Base-by-base conservation (phyloP, 2,888 invertebrate species). In the Dorcus parallelipipedus region DNA sequence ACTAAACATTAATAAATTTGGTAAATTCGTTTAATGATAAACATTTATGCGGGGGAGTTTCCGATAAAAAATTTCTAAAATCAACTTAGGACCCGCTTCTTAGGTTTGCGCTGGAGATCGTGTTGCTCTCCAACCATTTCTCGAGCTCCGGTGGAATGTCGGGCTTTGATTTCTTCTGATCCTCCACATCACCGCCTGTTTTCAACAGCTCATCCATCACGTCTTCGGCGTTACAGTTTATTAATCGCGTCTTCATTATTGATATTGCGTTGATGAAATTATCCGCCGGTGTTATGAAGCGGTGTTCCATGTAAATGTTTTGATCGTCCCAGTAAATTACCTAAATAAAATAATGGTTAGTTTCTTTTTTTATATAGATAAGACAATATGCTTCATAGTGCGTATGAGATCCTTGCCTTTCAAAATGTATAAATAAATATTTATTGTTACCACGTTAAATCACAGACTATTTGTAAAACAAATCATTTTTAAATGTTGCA, bases 301-400 rank as follows among this genome's bases (percentile, higher is more conserved):
- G 84, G 74, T 95, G 94, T 74, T 93, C 92, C 81, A 94, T 85
- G 73, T 89, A 95, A 54, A 95, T 82, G 26, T 89, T 87, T 66
- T 87, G 85, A 3, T 88, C 86, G 73, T 95, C 93, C 94, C 94
- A 95, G 73, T 90, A 92, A 54, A 91, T 83, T 52, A 94, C 84
- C 90, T 91, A 76, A 74, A 33, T 23, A 43, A 61, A 58, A 53
- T 54, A 56, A 9, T 14, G 10, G 39, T 57, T 47, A 42, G 14
- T 39, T 14, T 23, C 10, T 17, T 51, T 14, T 38, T 51, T 33
- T 33, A 4, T 33, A 20, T 20, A 20, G 20, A 20, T 20, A 20
- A 20, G 20, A 20, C 26, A 33, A 33, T 33, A 7, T 33, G 7
- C 26, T 33, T 0, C 26, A 33, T 4, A 26, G 26, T 33, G 26